Evolutionary conservation across 2,113 vertebrate genomes (phyloP).

Genomic region (Gasterosteus aculeatus): DNA sequence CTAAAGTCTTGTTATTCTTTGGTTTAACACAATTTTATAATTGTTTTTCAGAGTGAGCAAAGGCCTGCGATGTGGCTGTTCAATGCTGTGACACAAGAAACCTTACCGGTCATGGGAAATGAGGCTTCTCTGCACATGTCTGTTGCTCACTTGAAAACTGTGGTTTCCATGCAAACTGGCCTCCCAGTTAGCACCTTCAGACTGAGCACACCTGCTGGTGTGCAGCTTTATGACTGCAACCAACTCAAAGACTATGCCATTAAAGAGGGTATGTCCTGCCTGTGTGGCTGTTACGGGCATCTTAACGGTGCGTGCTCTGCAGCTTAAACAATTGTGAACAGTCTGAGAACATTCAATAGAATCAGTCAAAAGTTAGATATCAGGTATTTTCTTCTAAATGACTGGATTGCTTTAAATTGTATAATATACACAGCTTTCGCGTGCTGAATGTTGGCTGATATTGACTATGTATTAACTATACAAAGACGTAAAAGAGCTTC

Average conservation of each 20-base stretch:
- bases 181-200: constrained; percentile 81
- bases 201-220: constrained; percentile 69
- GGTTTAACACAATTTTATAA: neutral
- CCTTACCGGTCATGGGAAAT: constrained; percentile 70
- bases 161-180: constrained; percentile 74
- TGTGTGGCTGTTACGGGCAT: neutral
- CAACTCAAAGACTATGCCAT: constrained; percentile 72
- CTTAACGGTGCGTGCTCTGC: neutral
- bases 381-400: neutral
- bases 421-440: neutral
- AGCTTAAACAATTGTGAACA: neutral
- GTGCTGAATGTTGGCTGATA: neutral
- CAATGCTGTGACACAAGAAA: constrained; percentile 79
- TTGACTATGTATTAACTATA: neutral
- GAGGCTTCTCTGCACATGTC: constrained; percentile 64
- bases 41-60: constrained; percentile 74
- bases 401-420: neutral
- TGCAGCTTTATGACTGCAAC: constrained; percentile 84
- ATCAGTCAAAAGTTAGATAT: neutral
- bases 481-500: neutral
- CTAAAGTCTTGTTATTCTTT: neutral
- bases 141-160: constrained; percentile 75
- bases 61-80: constrained; percentile 78
- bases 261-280: constrained; percentile 66
- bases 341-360: neutral